These are phyloP conservation scores for Enteromius mattozi DNA, from an alignment of 2,797 vertebrate genomes.

Conservation along the genomic window DNA sequence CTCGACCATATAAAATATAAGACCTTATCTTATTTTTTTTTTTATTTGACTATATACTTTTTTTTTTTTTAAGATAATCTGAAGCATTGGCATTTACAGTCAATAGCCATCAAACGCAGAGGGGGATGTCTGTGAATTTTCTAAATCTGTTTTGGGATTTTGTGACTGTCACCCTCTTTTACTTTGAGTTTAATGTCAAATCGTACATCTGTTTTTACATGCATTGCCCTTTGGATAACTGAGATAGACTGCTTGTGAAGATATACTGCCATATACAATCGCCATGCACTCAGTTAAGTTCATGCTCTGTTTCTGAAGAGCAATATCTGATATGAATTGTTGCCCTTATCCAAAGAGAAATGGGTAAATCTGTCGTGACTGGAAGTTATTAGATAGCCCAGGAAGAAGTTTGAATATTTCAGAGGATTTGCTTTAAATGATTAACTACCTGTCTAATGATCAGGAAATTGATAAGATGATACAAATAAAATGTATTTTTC, in stretches of 20 bases:
- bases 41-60: neutral
- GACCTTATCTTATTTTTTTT: neutral
- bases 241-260: slow-evolving; percentile 36
- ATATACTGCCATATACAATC: slow-evolving; percentile 41
- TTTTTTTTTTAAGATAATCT: slow-evolving; percentile 1
- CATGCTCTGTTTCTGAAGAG: slow-evolving; percentile 37
- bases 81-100: slow-evolving; percentile 52
- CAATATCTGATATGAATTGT: slow-evolving; percentile 65
- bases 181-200: slow-evolving; percentile 58
- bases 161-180: slow-evolving; percentile 38
- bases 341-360: slow-evolving; percentile 52
- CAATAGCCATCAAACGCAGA: slow-evolving; percentile 33
- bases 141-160: slow-evolving; percentile 51
- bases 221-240: slow-evolving; percentile 30
- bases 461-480: neutral
- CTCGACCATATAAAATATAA: neutral
- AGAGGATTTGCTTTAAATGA: slow-evolving; percentile 9
- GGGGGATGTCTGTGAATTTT: slow-evolving; percentile 43
- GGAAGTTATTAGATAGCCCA: slow-evolving; percentile 41
- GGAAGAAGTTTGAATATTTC: slow-evolving; percentile 16
- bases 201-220: slow-evolving; percentile 55
- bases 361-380: slow-evolving; percentile 44
- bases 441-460: neutral
- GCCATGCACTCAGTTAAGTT: slow-evolving; percentile 38
- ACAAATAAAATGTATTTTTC: neutral